phyloP scores from a whole-genome alignment of 2,113 vertebrate species.

The Micronycteris hirsuta region DNA sequence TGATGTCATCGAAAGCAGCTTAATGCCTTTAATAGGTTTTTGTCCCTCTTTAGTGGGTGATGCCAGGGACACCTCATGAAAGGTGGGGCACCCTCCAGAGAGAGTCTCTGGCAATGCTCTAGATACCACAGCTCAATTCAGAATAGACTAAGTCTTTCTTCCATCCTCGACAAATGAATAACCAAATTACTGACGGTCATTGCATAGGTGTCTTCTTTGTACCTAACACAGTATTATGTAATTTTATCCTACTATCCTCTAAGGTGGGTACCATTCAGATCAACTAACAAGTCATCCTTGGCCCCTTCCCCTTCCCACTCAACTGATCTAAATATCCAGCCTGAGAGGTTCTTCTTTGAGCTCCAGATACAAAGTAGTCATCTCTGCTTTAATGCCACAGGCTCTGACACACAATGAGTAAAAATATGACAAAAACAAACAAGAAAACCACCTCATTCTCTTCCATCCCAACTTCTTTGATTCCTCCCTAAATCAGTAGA shows the following conservation, averaged over 20 bases:
- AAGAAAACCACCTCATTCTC: neutral
- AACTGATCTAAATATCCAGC: neutral
- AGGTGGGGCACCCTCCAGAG: fast-evolving
- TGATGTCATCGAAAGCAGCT: neutral
- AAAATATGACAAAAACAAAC: neutral
- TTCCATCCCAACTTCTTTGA: neutral
- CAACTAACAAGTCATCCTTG: neutral
- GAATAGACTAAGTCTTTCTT: neutral
- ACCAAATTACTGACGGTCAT: neutral
- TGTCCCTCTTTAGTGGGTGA: neutral
- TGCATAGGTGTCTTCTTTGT: neutral
- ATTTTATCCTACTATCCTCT: neutral
- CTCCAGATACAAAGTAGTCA: neutral
- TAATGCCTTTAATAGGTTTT: neutral
- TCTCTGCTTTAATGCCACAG: neutral
- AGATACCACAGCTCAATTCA: neutral
- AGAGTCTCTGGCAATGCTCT: neutral
- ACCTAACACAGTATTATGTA: neutral
- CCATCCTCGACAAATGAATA: neutral
- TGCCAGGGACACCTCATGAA: neutral
- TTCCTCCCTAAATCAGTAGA: neutral
- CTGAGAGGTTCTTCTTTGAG: neutral
- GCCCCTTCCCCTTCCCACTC: neutral
- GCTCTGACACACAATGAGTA: neutral
- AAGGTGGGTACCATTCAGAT: neutral